Conservation (phyloP, 1,140 invertebrate species). For the Drosophila novamexicana region DNA sequence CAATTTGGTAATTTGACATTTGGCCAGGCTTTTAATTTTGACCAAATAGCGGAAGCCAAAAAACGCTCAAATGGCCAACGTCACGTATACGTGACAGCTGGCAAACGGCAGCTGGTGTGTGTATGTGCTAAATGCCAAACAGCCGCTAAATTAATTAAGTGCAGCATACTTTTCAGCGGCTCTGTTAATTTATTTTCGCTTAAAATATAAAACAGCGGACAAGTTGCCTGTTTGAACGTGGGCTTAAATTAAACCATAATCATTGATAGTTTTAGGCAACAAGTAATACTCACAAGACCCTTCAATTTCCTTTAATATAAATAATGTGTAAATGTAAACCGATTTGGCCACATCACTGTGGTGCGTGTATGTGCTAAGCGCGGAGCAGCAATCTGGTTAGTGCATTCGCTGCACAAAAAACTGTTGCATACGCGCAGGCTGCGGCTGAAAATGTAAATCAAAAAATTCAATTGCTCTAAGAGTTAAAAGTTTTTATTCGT, state of each 20-base stretch:
- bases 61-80: constrained; percentile 2
- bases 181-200: not conserved
- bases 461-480: not conserved
- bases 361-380: no score
- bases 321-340: no score
- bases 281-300: no score
- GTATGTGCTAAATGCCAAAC: not conserved
- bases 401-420: not conserved
- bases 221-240: no score
- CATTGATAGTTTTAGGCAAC: no score
- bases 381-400: no score
- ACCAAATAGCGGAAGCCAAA: constrained; percentile 36
- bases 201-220: no score
- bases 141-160: not conserved
- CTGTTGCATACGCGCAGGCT: not conserved
- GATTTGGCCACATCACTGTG: no score
- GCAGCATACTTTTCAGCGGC: not conserved
- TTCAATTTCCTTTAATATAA: no score
- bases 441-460: no score
- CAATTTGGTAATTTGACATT: constrained; percentile 40
- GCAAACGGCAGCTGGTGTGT: constrained; percentile 1
- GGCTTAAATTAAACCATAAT: no score
- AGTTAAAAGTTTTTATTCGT: constrained; percentile 23
- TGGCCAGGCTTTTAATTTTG: constrained; percentile 37
- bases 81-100: constrained; percentile 25